Evolutionary conservation across 2,888 invertebrate genomes (phyloP).

Genomic region (Ernsta delagoae): DNA sequence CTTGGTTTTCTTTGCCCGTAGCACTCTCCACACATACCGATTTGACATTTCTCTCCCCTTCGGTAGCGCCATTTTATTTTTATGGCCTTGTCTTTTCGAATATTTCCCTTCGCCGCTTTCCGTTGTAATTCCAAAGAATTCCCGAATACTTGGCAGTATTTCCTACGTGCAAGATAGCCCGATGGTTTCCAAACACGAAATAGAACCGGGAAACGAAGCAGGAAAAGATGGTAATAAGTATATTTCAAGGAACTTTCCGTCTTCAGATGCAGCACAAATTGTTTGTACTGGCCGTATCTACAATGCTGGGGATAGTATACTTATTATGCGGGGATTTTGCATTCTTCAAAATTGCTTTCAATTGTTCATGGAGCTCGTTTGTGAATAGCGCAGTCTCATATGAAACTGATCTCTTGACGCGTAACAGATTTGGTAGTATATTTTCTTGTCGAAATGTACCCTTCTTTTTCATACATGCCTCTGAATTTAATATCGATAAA

Average conservation of each 20-base stretch:
- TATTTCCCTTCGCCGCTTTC: constrained; percentile 58
- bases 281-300: constrained; percentile 46
- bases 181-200: constrained; percentile 48
- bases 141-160: constrained; percentile 60
- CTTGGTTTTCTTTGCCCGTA: constrained; percentile 48
- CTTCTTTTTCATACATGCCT: constrained; percentile 36
- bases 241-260: constrained; percentile 41
- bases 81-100: constrained; percentile 65
- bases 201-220: constrained; percentile 48
- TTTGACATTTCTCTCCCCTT: constrained; percentile 63
- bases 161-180: constrained; percentile 46
- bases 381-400: constrained; percentile 67
- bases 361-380: constrained; percentile 63
- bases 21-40: constrained; percentile 58
- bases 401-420: constrained; percentile 67
- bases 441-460: constrained; percentile 35
- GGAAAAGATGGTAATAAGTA: constrained; percentile 47
- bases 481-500: constrained; percentile 37
- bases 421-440: constrained; percentile 59
- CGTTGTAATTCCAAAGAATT: constrained; percentile 59
- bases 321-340: constrained; percentile 50
- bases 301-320: constrained; percentile 51
- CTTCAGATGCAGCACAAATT: constrained; percentile 40
- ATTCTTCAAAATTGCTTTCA: constrained; percentile 57
- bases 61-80: constrained; percentile 69